Base-by-base conservation (phyloP, 2,113 vertebrate species). In the Lepus americanus region DNA sequence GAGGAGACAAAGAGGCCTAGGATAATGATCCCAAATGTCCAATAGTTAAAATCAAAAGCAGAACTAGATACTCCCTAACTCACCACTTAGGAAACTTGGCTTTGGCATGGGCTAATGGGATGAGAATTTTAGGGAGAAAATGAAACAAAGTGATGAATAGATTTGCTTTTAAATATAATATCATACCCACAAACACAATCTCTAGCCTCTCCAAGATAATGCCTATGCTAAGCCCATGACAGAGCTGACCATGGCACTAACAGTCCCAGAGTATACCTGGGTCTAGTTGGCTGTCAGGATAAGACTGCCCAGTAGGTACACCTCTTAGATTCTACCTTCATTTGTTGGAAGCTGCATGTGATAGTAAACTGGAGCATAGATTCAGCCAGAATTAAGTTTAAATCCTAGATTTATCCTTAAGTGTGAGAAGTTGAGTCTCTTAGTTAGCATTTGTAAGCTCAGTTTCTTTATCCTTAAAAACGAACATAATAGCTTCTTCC, bases 381-480 rank as follows among this genome's bases (percentile, higher is more conserved):
- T 80, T 84, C 39, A 64, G 16, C 64, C 6, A 55, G 20, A 29
- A 25, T 76, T 86, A 49, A 74, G 5, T 64, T 82, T 72, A 70
- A 92, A 86, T 73, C 23, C 20, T 9, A 77, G n/a, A 27, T 81
- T 77, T 29, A 36, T 59, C 16, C 12, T 25, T n/a, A 92, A 13
- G 63, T 49, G 36, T 78, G 27, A 95, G 88, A 78, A 82, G 23
- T 13, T 78, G 61, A 44, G 1, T 29, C 61, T 29, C 61, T 36
- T 86, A 55, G 39, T 87, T 49, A 85, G 9, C 10, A 27, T 70
- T 92, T 94, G 59, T 70, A 64, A 88, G 9, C 23, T 82, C 64
- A 83, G 5, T 79, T 84, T 95, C 66, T 88, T 91, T 6, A 78
- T 83, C 17, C 20, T 49, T 78, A 78, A 87, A 93, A 44, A 6